Evolutionary conservation across 2,113 vertebrate genomes (phyloP).

Genomic region (Tragelaphus strepsiceros): DNA sequence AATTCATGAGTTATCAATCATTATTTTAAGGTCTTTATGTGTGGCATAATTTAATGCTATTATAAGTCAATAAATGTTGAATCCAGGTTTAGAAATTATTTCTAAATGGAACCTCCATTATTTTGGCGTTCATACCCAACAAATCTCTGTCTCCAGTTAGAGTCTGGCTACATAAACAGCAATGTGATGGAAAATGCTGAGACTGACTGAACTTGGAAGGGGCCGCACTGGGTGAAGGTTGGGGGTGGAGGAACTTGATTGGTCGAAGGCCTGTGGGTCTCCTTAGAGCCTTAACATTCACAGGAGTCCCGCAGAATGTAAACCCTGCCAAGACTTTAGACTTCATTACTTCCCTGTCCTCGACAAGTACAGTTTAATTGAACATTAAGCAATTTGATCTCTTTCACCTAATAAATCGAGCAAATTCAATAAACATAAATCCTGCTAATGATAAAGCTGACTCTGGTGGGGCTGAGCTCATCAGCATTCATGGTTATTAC

Average conservation of each 20-base stretch:
- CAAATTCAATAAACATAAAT: conserved; percentile 68
- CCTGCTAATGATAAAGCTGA: conserved; percentile 47
- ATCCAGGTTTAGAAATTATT: not conserved
- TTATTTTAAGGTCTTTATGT: not conserved
- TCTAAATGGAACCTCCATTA: not conserved
- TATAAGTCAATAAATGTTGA: not conserved
- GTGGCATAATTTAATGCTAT: not conserved
- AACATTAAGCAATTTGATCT: conserved; percentile 71
- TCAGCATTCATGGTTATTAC: not conserved
- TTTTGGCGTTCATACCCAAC: not conserved
- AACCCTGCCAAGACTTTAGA: conserved; percentile 48
- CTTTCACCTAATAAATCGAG: conserved; percentile 70
- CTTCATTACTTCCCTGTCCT: conserved; percentile 60
- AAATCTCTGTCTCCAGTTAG: not conserved
- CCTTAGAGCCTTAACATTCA: not conserved
- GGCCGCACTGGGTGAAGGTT: not conserved
- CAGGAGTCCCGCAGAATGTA: not conserved
- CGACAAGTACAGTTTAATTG: conserved; percentile 62
- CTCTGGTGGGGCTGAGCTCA: conserved; percentile 50
- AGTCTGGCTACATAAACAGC: not conserved
- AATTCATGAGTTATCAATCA: not conserved
- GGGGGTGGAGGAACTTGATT: not conserved
- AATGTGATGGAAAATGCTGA: not conserved
- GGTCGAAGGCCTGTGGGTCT: not conserved
- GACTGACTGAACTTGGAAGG: not conserved